A percentile compares a stretch with the other conserved stretches of the same genome.
phyloP scores from a whole-genome alignment of 2,888 invertebrate genomes.

The Tenthredo notha region DNA sequence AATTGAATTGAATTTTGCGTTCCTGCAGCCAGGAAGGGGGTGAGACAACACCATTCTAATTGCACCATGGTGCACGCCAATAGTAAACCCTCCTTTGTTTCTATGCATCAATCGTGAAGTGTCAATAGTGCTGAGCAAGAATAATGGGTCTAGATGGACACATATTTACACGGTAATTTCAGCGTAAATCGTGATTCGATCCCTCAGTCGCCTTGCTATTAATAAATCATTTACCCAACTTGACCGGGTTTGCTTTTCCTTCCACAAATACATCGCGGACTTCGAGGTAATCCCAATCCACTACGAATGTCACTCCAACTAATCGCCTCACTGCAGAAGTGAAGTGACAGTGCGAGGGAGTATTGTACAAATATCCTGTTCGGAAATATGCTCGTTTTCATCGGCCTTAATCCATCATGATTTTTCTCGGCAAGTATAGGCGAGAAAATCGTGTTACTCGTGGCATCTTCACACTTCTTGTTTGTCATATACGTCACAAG shows the following conservation, averaged over 20 bases:
- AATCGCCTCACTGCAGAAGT: neutral
- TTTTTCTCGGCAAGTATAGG: neutral
- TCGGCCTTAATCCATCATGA: slow-evolving; percentile 12
- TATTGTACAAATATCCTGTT: slow-evolving; percentile 22
- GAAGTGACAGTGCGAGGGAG: neutral
- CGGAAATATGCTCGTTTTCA: neutral
- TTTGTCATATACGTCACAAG: neutral
- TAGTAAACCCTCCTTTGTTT: slow-evolving; percentile 6
- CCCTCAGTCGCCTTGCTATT: slow-evolving; percentile 1
- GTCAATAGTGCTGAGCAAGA: slow-evolving; percentile 22
- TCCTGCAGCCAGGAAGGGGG: neutral
- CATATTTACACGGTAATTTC: slow-evolving; percentile 43
- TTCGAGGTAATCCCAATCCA: neutral
- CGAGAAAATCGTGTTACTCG: neutral
- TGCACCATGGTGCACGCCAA: slow-evolving; percentile 1
- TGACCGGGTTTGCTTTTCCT: slow-evolving; percentile 26
- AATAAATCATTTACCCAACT: slow-evolving; percentile 33
- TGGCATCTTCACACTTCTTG: neutral
- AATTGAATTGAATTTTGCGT: neutral
- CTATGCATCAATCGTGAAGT: slow-evolving; percentile 18
- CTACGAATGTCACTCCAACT: neutral
- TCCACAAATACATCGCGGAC: neutral
- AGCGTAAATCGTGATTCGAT: slow-evolving; percentile 32
- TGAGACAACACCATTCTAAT: neutral
- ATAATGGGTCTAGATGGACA: slow-evolving; percentile 26